Conservation (phyloP, 2,888 invertebrate genomes). For the Ormyrus thymus region DNA sequence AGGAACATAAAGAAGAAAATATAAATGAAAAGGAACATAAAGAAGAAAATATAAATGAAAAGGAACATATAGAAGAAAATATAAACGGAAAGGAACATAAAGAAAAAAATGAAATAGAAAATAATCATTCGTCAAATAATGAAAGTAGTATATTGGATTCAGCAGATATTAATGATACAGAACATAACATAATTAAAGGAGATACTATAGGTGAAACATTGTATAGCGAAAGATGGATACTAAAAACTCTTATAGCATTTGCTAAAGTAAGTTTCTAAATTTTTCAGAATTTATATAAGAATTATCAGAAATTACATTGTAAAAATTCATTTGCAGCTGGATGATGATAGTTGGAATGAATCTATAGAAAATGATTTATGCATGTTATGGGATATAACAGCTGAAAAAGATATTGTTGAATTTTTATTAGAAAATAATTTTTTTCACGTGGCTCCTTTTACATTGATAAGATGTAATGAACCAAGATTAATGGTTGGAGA, state of each 20-base stretch:
- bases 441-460: constrained; percentile 80
- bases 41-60: neutral
- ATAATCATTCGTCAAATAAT: neutral
- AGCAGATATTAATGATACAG: constrained; percentile 70
- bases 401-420: constrained; percentile 84
- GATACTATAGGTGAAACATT: constrained; percentile 88
- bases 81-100: constrained; percentile 8
- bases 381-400: constrained; percentile 90
- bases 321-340: constrained; percentile 60
- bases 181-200: constrained; percentile 78
- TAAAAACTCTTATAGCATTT: constrained; percentile 66
- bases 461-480: constrained; percentile 78
- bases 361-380: constrained; percentile 85
- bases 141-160: constrained; percentile 59
- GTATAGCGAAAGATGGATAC: constrained; percentile 79
- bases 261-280: constrained; percentile 62
- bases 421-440: constrained; percentile 83
- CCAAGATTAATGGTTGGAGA: constrained; percentile 78
- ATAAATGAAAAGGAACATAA: constrained; percentile 10
- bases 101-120: constrained; percentile 3
- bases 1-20: constrained; percentile 6
- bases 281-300: neutral
- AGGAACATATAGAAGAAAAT: neutral
- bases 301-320: neutral
- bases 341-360: constrained; percentile 78